Conservation (phyloP, 2,888 invertebrate genomes). For the Ypsolopha scabrella region DNA sequence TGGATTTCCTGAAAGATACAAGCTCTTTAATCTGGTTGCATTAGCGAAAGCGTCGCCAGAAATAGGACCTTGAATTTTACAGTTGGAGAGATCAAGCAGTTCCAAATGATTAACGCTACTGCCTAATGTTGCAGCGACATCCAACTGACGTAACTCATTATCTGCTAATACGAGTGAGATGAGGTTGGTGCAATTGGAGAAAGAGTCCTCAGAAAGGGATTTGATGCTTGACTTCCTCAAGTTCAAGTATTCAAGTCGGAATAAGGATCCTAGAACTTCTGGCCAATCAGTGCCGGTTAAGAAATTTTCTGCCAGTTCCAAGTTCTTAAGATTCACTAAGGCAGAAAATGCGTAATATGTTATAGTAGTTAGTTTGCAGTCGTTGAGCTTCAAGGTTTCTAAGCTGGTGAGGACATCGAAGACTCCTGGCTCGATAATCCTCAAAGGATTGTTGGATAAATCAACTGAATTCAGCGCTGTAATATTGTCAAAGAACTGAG, state of each 20-base stretch:
- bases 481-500: slow-evolving; percentile 75
- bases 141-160: slow-evolving; percentile 74
- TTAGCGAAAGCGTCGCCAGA: slow-evolving; percentile 78
- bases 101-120: slow-evolving; percentile 75
- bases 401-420: slow-evolving; percentile 75
- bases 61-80: slow-evolving; percentile 74
- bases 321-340: slow-evolving; percentile 71
- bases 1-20: slow-evolving; percentile 76
- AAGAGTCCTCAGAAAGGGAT: slow-evolving; percentile 73
- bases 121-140: slow-evolving; percentile 74
- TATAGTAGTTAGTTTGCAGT: slow-evolving; percentile 72
- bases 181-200: slow-evolving; percentile 74
- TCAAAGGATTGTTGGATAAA: slow-evolving; percentile 75
- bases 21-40: slow-evolving; percentile 73
- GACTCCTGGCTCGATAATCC: slow-evolving; percentile 64
- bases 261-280: slow-evolving; percentile 69
- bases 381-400: slow-evolving; percentile 74
- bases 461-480: slow-evolving; percentile 77
- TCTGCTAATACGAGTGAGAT: slow-evolving; percentile 73
- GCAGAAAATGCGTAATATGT: slow-evolving; percentile 67
- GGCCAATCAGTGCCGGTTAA: slow-evolving; percentile 72
- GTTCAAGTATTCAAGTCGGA: slow-evolving; percentile 73
- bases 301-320: slow-evolving; percentile 74
- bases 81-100: slow-evolving; percentile 76
- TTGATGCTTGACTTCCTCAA: slow-evolving; percentile 72